phyloP scores from a whole-genome alignment of 2,113 vertebrate genomes.

The Solea senegalensis region DNA sequence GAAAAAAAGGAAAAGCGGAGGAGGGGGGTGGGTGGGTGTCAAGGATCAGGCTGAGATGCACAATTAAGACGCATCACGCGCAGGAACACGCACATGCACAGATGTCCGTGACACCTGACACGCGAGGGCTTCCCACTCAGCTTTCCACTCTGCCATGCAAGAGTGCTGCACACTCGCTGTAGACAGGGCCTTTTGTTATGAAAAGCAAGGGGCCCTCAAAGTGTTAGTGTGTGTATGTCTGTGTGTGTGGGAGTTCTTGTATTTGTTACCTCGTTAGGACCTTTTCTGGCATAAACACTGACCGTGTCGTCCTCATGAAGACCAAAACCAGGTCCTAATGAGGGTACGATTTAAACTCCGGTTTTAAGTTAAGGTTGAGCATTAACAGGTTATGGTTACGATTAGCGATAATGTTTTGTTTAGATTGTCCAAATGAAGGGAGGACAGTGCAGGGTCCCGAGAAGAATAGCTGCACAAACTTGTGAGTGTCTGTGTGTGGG shows the following conservation, averaged over 20 bases:
- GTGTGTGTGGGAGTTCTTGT: conserved; percentile 3
- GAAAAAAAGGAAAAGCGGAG: not conserved
- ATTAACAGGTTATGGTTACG: too few species aligned
- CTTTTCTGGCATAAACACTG: too few species aligned
- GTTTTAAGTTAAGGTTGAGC: too few species aligned
- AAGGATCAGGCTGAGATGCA: conserved; percentile 19
- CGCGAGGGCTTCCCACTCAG: conserved; percentile 57
- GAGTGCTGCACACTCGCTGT: conserved; percentile 60
- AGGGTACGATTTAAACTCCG: too few species aligned
- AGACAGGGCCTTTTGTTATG: conserved; percentile 79
- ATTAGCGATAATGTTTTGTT: too few species aligned
- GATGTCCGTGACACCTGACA: conserved; percentile 82
- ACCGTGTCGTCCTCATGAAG: too few species aligned
- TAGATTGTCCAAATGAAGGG: too few species aligned
- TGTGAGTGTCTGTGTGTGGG: not conserved
- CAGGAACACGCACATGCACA: conserved; percentile 55
- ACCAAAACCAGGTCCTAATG: too few species aligned
- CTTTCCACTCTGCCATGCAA: conserved; percentile 56
- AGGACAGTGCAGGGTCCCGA: too few species aligned
- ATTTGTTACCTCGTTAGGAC: too few species aligned
- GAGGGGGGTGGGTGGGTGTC: not conserved
- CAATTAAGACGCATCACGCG: conserved; percentile 31
- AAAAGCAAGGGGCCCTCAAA: conserved; percentile 68
- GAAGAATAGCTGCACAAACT: not conserved
- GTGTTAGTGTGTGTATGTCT: conserved; percentile 14